Percentiles rank a stretch among this genome's conserved stretches.
Conservation (phyloP, 2,113 vertebrate genomes). For the Cyphomyrus plagiostoma region DNA sequence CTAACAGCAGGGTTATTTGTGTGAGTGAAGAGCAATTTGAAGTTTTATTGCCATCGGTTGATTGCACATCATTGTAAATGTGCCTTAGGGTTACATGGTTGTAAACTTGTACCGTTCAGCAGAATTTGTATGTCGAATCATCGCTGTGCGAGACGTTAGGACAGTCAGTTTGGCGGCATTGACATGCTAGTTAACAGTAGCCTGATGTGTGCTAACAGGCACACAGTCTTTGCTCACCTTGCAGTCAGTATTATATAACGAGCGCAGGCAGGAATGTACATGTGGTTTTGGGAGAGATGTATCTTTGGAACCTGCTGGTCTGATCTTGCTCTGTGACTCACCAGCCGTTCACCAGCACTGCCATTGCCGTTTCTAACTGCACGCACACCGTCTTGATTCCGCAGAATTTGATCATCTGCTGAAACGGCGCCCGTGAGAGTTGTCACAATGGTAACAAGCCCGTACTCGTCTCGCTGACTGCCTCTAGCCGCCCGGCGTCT, state of each 20-base stretch:
- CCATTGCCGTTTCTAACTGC: neutral
- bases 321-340: neutral
- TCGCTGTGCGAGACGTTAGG: neutral
- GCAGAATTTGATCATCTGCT: neutral
- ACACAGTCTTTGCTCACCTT: neutral
- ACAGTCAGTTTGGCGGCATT: neutral
- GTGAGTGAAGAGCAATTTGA: neutral
- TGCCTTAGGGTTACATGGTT: neutral
- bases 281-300: neutral
- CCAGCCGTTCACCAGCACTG: neutral
- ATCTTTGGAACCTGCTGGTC: neutral
- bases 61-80: neutral
- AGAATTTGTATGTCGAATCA: neutral
- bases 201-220: neutral
- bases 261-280: neutral
- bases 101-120: neutral
- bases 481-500: neutral
- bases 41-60: neutral
- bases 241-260: neutral
- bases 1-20: neutral
- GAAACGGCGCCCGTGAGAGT: neutral
- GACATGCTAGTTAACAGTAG: neutral
- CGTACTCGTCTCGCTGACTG: neutral
- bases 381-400: neutral
- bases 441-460: neutral